Base-by-base conservation (phyloP, 1,140 invertebrate species). In the Tetraneura akinire region DNA sequence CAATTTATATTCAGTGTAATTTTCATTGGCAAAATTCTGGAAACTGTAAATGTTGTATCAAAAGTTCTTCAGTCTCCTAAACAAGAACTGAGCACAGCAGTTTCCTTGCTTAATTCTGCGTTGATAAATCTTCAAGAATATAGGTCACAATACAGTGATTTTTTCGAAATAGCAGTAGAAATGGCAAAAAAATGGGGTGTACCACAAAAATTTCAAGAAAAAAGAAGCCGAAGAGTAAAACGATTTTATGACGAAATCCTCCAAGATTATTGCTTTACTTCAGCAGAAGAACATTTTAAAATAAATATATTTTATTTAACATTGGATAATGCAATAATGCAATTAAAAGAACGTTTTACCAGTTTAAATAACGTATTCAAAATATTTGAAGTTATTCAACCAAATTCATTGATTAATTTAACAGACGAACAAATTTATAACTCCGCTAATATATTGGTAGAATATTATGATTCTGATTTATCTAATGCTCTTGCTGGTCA, bases 241-340 rank as follows among this genome's bases (percentile, higher is more conserved):
- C 26, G 26, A 32, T 29, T 29, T 62, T 60, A 62, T 18, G 26
- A 62, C 16, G 6, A 62, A 62, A 29, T 62, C 26, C 57, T 62
- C 26, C 57, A 62, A 62, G 26, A 62, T 62, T 32, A 29, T 62
- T 29, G 26, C 6, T 62, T 62, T 62, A 62, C 5, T 62, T 32
- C 26, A 62, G 57, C 26, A 62, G 26, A 62, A 62, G 26, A 62
- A 62, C 14, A 60, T 60, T 60, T 60, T 29, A 60, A 60, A 60
- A 60, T 60, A 11, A 60, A 29, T 16, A 29, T 60, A 29, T 60
- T 60, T 60, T 60, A 60, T 60, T 16, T 60, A 60, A 60, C 5
- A 60, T 60, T 60, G 3, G 26, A 60, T 29, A 60, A 60, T 29
- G 14, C 26, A 60, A 60, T 60, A 60, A 60, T 60, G 14, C 26